Base-by-base conservation (phyloP, 2,888 invertebrate genomes). In the Hololepta plana region DNA sequence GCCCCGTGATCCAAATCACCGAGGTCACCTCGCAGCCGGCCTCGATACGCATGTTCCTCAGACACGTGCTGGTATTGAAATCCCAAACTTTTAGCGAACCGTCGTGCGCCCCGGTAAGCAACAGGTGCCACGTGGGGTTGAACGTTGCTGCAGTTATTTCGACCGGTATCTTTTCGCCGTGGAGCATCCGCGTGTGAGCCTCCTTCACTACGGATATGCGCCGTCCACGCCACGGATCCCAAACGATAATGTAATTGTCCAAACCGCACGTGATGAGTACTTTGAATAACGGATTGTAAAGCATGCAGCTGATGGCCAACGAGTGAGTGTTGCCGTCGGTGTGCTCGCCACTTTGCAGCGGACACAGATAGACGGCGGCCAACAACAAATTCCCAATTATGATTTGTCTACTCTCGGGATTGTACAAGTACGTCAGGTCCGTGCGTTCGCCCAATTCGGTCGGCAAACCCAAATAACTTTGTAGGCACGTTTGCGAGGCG, bases 61-160 rank as follows among this genome's bases (percentile, higher is more conserved):
- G 47, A 39, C 80, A 79, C 4, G 66, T 62, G 0, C 81, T 81
- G 12, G 75, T 74, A 44, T 79, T 81, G 44, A 82, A 84, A 51
- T 82, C 79, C 87, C 87, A 87, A 15, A 82, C 62, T 58, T 75
- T 77, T 4, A 85, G 55, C 0, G 72, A 65, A 7, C 85, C 85
- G 47, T 81, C 72, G 26, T 72, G 64, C 1, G 79, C 82, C 2
- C 80, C 84, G 0, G 82, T 82, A 29, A 81, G 50, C 14, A 85
- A 57, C 30, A 77, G 62, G 44, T 79, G 74, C 37, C 65, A 57
- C 12, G 72, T 67, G 1, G 73, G 70, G 54, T 84, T 79, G 49
- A 81, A 82, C 40, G 70, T 67, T 13, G 73, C 75, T 3, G 76
- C 69, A 1, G 80, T 80, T 35, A 82, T 76, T 57, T 76, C 77